Conservation (phyloP, 2,113 vertebrate genomes). For the Rhegmatorhina hoffmannsi region DNA sequence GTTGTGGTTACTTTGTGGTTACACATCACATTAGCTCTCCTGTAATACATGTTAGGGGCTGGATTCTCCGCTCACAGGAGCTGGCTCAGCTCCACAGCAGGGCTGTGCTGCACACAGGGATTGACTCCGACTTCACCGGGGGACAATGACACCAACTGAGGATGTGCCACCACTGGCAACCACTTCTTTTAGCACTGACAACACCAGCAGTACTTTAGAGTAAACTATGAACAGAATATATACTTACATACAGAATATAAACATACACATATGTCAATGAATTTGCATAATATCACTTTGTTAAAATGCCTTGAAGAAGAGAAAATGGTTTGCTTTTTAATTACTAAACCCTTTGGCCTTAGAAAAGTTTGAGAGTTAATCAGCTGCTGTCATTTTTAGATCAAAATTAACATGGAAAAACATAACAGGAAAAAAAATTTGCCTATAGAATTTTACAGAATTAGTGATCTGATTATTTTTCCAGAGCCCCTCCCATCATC, state of each 20-base stretch:
- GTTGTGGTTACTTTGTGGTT: background rate
- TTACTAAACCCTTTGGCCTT: background rate
- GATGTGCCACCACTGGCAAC: background rate
- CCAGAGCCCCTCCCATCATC: background rate
- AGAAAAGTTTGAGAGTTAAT: background rate
- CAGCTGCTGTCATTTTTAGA: background rate
- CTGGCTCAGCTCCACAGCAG: background rate
- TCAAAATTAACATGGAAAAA: background rate
- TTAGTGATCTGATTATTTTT: background rate
- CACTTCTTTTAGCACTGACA: background rate
- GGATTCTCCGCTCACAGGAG: background rate
- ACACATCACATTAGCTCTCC: background rate
- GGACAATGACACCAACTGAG: background rate
- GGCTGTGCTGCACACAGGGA: background rate
- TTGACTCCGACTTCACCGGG: accelerated
- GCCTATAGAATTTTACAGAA: background rate
- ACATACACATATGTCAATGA: background rate
- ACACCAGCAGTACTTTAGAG: background rate
- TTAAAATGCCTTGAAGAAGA: background rate
- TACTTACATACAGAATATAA: too few species aligned
- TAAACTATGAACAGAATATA: background rate
- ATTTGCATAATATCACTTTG: background rate
- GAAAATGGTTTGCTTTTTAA: background rate
- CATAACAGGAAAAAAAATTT: background rate
- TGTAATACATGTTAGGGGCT: background rate